Base-by-base conservation (phyloP, 2,797 vertebrate genomes). In the Pangasius larnaudii region DNA sequence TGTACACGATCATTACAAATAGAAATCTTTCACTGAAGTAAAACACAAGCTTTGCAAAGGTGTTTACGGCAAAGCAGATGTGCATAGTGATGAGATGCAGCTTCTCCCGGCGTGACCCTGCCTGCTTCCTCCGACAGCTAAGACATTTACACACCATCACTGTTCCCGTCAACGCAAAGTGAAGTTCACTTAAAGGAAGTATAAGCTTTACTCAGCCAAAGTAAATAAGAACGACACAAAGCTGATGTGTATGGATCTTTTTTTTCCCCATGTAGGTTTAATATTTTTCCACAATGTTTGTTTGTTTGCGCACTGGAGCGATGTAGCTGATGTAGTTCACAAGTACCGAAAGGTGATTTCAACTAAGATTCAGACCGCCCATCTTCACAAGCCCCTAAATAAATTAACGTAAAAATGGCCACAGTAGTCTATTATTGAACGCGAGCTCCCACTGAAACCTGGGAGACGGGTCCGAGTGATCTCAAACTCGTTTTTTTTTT, bases 1-100 rank as follows among this genome's bases (percentile, higher is more conserved):
- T 84, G 36, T 88, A 88, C 87, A 89, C 33, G 42, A 67, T 83
- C 78, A 71, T 78, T 87, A 89, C 88, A 89, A 65, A 61, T 39
- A 79, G 75, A 78, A 30, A n/a, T 30, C 5, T 22, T 53, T 86
- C 58, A 69, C 58, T 69, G 86, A 49, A 33, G n/a, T 18, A 11
- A 46, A 51, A 53, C 75, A 16, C 24, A 30, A 30, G 46, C 49
- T 33, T 53, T 30, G 16, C 30, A 22, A 53, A 78, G n/a, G 33
- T 33, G n/a, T 53, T 53, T 33, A 8, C 6, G 1, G 46, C 46
- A 77, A 77, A 77, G 42, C 39, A 18, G 8, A 46, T 0, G 72
- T 49, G 24, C 24, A 71, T 5, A 49, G 22, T 2, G 51, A 79
- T 36, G 51, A 56, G 51, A 79, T 1, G 22, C 2, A 51, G 27